A percentile compares a stretch with the other conserved stretches of the same genome.
Evolutionary conservation across 2,113 vertebrate genomes (phyloP).

Genomic region (Python bivittatus): DNA sequence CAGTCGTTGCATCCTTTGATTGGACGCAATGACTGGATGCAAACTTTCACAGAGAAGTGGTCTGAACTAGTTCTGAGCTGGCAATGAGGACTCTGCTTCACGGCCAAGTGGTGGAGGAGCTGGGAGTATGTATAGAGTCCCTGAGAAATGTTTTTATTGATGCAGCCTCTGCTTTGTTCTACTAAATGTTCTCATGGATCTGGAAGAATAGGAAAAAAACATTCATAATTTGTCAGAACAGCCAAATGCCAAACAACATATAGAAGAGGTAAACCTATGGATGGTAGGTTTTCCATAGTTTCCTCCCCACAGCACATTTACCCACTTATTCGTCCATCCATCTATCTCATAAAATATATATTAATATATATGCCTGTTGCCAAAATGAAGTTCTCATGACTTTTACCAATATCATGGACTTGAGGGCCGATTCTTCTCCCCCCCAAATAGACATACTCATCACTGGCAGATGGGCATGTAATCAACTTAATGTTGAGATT

Average conservation of each 20-base stretch:
- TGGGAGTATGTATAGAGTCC: not conserved
- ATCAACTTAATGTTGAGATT: not conserved
- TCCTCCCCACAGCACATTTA: not conserved
- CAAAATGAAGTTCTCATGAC: not conserved
- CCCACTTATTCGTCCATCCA: not conserved
- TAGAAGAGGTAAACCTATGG: not conserved
- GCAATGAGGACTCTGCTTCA: not conserved
- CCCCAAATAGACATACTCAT: no score
- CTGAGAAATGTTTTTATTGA: not conserved
- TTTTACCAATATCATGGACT: no score
- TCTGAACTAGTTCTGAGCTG: not conserved
- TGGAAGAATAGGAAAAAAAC: not conserved
- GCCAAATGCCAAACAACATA: not conserved
- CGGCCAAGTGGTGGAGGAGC: not conserved
- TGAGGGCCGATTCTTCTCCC: no score
- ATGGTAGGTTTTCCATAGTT: not conserved
- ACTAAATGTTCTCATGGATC: not conserved
- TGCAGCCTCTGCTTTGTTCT: not conserved
- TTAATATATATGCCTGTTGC: not conserved
- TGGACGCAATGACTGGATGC: not conserved
- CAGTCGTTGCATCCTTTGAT: no score
- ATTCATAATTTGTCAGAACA: not conserved
- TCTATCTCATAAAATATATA: not conserved
- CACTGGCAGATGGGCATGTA: not conserved
- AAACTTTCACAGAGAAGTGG: not conserved